Percentiles rank a stretch among this genome's conserved stretches.
Conservation (phyloP, 2,797 vertebrate genomes). For the Dromococcyx pavoninus region DNA sequence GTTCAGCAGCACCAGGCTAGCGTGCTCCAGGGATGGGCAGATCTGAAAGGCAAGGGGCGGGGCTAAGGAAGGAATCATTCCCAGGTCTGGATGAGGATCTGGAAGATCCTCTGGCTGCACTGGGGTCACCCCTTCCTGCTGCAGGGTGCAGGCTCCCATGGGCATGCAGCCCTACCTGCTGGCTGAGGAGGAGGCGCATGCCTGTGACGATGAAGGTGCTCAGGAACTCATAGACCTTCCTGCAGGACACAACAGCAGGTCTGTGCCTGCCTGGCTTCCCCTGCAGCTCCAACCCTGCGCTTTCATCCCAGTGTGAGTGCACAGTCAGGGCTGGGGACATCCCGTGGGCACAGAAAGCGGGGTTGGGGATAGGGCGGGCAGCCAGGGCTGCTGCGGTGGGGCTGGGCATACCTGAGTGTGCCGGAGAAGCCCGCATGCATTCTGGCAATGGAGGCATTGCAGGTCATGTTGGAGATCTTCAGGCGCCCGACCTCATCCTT, state of each 20-base stretch:
- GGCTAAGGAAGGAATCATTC: not conserved
- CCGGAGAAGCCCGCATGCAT: constrained; percentile 88
- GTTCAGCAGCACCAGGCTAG: constrained; percentile 87
- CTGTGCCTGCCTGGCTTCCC: not conserved
- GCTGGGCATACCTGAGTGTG: constrained; percentile 81
- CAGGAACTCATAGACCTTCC: constrained; percentile 88
- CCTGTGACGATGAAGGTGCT: constrained; percentile 84
- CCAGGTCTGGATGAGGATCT: not conserved
- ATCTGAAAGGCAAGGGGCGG: constrained; percentile 78
- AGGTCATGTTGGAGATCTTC: constrained; percentile 89
- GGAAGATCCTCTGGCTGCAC: not conserved
- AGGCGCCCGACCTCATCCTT: constrained; percentile 83
- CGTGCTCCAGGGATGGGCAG: constrained; percentile 87
- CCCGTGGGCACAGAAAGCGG: not conserved
- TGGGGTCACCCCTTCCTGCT: not conserved
- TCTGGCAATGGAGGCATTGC: constrained; percentile 83
- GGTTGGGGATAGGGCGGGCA: not conserved
- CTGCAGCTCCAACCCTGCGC: not conserved
- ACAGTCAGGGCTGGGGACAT: not conserved
- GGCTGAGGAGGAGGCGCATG: constrained; percentile 89
- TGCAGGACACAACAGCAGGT: constrained; percentile 58
- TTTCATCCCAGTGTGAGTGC: not conserved
- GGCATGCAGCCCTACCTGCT: constrained; percentile 77
- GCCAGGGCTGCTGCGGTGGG: not conserved
- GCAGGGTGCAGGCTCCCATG: not conserved